Base-by-base conservation (phyloP, 2,797 vertebrate genomes). In the Perodicticus potto region DNA sequence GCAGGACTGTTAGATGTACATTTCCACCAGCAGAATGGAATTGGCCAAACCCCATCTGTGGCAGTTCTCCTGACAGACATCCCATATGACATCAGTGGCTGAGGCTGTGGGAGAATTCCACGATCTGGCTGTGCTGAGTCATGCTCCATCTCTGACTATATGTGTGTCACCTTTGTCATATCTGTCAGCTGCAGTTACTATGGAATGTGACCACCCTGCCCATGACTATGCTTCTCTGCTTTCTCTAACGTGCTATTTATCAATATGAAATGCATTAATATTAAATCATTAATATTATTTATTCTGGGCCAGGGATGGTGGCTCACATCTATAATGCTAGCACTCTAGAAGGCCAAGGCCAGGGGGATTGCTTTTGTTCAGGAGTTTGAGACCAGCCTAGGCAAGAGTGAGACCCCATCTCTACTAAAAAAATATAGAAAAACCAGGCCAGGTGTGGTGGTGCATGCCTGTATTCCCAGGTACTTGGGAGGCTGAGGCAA, bases 101-200 rank as follows among this genome's bases (percentile, higher is more conserved):
- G 70, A 96, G 45, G 81, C 80, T 91, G 22, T 37, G 40, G 97
- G 93, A 83, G 97, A 87, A 91, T 92, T 95, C 96, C 63, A 5
- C 16, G 43, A 43, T 40, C 93, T 65, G 61, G 55, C 86, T 73
- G 9, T 98, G 97, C 97, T 97, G 97, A 98, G 96, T 97, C 97
- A 97, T 93, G 94, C 88, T 86, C 76, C 5, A 85, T 91, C 67
- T 87, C 89, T 34, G 59, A 91, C 84, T 55, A 72, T 77, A 0
- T 19, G n/a, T 40, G 17, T 78, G 65, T 92, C 89, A 53, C 55
- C 84, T 96, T 85, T 76, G 11, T 12, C 55, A 3, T 1, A 63
- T 20, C 90, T 82, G 86, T 78, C 37, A 45, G 77, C 61, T 65
- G 70, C 59, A 16, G 65, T 82, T 16, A 9, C 32, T 59, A 2